Evolutionary conservation across 1,140 invertebrate genomes (phyloP).

Genomic region (Sycophaga agraensis): DNA sequence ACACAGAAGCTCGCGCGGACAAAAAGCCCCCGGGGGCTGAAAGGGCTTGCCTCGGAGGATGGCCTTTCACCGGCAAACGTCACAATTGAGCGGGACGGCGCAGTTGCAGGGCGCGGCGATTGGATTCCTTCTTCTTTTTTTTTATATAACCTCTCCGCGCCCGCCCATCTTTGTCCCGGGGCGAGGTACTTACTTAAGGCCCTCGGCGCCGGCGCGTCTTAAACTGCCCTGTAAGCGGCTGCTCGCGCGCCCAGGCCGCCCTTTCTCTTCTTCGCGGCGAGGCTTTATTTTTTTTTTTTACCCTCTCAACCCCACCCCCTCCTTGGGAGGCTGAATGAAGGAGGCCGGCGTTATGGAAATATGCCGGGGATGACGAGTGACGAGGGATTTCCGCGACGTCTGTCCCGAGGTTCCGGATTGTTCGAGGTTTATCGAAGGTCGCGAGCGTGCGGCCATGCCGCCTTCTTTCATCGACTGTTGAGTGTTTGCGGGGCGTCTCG

Average conservation of each 20-base stretch:
- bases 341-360: constrained; percentile 4
- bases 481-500: no score
- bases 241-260: background rate
- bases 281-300: background rate
- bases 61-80: constrained; percentile 10
- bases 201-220: background rate
- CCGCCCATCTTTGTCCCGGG: no score
- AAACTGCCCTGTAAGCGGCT: constrained; percentile 14
- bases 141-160: no score
- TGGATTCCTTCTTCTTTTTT: no score
- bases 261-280: background rate
- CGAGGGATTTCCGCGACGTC: background rate
- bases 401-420: no score
- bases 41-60: background rate
- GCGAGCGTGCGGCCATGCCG: no score
- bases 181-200: constrained; percentile 28
- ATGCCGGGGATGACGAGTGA: background rate
- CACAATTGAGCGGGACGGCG: constrained; percentile 12
- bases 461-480: no score
- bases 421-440: no score
- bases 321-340: no score
- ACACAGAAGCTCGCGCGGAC: background rate
- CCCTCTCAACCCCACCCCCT: background rate
- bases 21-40: background rate
- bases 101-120: no score